Conservation (phyloP, 1,140 invertebrate species). For the Eueides isabella region DNA sequence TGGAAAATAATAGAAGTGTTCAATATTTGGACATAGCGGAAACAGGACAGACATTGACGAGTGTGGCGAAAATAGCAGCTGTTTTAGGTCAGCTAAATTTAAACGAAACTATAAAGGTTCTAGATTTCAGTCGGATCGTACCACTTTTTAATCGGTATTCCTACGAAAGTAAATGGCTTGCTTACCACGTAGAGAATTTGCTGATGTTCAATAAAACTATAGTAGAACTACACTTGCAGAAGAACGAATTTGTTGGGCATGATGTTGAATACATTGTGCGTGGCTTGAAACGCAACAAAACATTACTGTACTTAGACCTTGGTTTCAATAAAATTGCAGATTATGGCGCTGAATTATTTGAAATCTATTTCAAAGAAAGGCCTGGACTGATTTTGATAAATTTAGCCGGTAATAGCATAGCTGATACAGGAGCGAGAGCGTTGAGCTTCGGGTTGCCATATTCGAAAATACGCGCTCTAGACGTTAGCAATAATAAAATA, state of each 20-base stretch:
- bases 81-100: constrained; percentile 54
- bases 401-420: constrained; percentile 82
- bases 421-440: constrained; percentile 80
- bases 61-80: constrained; percentile 77
- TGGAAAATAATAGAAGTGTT: constrained; percentile 74
- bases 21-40: constrained; percentile 82
- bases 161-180: constrained; percentile 73
- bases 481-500: constrained; percentile 82
- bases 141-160: constrained; percentile 69
- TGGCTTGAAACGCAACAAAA: constrained; percentile 78
- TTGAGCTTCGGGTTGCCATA: constrained; percentile 80
- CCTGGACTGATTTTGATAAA: constrained; percentile 78
- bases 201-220: constrained; percentile 74
- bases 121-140: constrained; percentile 83
- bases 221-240: constrained; percentile 83
- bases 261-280: constrained; percentile 82
- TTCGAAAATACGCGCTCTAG: constrained; percentile 81
- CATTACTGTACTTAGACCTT: constrained; percentile 82
- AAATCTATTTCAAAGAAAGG: constrained; percentile 77
- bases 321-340: constrained; percentile 83
- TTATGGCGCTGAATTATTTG: constrained; percentile 79
- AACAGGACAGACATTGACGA: constrained; percentile 79
- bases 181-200: constrained; percentile 70
- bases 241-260: constrained; percentile 83
- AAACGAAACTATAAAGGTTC: constrained; percentile 68